Conservation (phyloP, 2,797 vertebrate genomes). For the Anisognathus igniventris region DNA sequence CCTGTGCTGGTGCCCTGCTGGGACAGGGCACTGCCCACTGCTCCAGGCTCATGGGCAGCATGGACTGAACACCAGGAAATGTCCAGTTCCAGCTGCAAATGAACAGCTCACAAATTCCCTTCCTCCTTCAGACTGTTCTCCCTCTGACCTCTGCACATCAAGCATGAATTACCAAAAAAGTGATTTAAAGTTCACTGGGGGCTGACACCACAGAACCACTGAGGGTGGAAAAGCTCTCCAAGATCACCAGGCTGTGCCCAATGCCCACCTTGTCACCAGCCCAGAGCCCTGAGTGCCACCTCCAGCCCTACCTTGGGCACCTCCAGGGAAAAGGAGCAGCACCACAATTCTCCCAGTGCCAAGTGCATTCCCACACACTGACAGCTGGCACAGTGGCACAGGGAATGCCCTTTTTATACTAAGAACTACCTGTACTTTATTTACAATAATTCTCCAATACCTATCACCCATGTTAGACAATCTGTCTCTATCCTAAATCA, state of each 20-base stretch:
- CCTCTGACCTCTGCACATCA: background rate
- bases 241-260: background rate
- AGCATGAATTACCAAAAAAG: background rate
- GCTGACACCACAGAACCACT: background rate
- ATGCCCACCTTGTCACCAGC: too few species aligned
- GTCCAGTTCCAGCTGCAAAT: background rate
- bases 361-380: accelerated
- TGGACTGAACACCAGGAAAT: background rate
- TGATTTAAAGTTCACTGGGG: background rate
- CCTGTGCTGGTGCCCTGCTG: accelerated
- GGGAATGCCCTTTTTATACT: too few species aligned
- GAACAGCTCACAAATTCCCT: background rate
- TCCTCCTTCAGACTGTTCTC: background rate
- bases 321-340: background rate
- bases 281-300: background rate
- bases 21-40: background rate
- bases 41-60: background rate
- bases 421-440: too few species aligned
- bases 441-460: too few species aligned
- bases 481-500: too few species aligned
- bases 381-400: too few species aligned
- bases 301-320: background rate
- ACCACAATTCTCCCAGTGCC: background rate
- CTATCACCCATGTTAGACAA: too few species aligned
- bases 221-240: background rate